Conservation (phyloP, 2,113 vertebrate species). For the Aldabrachelys gigantea region DNA sequence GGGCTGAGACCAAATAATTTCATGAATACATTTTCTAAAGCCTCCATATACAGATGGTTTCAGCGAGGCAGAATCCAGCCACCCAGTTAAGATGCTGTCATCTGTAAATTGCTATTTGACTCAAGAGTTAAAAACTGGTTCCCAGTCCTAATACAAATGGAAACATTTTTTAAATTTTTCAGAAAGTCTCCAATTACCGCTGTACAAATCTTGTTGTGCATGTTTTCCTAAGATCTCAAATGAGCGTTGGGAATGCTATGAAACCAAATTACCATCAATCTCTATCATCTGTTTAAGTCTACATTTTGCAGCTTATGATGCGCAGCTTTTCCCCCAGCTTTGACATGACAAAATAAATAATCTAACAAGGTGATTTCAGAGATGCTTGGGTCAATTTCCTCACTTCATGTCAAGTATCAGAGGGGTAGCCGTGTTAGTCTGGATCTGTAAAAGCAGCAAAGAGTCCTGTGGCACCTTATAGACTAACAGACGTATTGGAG, state of each 20-base stretch:
- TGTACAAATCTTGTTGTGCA: neutral
- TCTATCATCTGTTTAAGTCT: slow-evolving; percentile 10
- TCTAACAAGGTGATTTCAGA: neutral
- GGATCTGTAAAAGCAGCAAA: too few species aligned
- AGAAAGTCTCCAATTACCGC: slow-evolving; percentile 31
- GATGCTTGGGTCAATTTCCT: neutral
- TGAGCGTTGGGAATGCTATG: slow-evolving; percentile 3
- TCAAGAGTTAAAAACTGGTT: neutral
- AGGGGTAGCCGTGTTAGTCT: too few species aligned
- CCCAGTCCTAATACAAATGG: neutral
- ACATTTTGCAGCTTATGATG: neutral
- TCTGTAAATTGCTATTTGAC: accelerated
- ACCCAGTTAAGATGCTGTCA: neutral
- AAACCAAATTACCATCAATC: neutral
- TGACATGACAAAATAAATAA: slow-evolving; percentile 6
- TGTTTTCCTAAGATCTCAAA: slow-evolving; percentile 14
- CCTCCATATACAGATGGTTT: neutral
- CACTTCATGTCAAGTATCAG: neutral
- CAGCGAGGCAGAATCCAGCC: neutral
- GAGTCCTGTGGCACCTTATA: too few species aligned
- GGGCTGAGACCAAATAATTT: neutral
- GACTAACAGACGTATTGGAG: too few species aligned
- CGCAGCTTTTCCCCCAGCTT: neutral
- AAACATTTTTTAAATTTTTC: slow-evolving; percentile 16
- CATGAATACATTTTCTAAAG: neutral